These are phyloP conservation scores for Dasypogon diadema DNA, from an alignment of 2,888 invertebrate genomes.

Conservation along the genomic window DNA sequence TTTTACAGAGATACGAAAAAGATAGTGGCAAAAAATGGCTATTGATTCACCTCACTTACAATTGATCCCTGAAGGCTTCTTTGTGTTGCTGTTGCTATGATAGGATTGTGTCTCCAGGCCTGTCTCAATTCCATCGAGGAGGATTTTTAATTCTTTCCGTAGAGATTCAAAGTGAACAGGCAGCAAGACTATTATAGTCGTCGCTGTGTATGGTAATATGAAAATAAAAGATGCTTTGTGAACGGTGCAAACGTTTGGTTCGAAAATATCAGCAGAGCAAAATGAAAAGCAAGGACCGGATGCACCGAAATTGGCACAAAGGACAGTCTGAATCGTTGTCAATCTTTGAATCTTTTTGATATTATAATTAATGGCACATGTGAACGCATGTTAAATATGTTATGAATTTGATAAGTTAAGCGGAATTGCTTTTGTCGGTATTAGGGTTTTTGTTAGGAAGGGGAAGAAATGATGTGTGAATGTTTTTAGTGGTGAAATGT, in stretches of 20 bases:
- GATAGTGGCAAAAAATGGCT: not conserved
- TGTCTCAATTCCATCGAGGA: not conserved
- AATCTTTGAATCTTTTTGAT: slow-evolving; percentile 26
- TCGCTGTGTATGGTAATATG: too few relatives aligned
- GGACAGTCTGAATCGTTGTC: slow-evolving; percentile 7
- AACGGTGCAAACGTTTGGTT: not conserved
- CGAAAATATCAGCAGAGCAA: not conserved
- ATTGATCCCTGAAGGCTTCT: slow-evolving; percentile 24
- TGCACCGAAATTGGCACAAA: slow-evolving; percentile 10
- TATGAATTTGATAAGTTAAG: slow-evolving; percentile 4
- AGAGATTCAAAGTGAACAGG: not conserved
- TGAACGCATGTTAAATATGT: slow-evolving; percentile 1
- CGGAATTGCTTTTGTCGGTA: not conserved
- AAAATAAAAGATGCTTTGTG: not conserved
- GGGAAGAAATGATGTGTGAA: too few relatives aligned
- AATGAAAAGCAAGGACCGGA: not conserved
- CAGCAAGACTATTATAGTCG: too few relatives aligned
- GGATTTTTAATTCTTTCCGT: slow-evolving; percentile 6
- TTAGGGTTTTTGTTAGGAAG: too few relatives aligned
- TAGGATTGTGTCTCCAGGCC: not conserved
- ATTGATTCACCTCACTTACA: slow-evolving; percentile 30
- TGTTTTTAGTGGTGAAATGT: too few relatives aligned
- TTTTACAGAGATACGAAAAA: not conserved
- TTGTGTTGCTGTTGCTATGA: not conserved
- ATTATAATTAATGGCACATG: slow-evolving; percentile 33